Conservation (phyloP, 2,888 invertebrate genomes). For the Epirrita christyi region DNA sequence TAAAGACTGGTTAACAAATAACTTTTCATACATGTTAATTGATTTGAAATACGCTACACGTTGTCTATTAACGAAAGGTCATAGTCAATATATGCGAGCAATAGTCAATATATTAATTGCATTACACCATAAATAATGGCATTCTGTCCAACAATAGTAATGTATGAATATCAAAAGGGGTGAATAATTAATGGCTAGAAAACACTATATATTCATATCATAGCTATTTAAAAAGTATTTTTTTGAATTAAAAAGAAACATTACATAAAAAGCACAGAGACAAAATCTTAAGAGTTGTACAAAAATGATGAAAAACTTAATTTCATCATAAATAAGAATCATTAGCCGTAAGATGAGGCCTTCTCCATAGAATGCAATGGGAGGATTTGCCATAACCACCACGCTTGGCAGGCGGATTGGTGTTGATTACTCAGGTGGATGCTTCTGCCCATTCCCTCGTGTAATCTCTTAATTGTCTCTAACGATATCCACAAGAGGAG, state of each 20-base stretch:
- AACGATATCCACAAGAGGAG: no score
- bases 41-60: conserved; percentile 14
- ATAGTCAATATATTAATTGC: conserved; percentile 7
- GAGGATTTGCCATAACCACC: background rate
- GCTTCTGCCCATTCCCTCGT: background rate
- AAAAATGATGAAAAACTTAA: no score
- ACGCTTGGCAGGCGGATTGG: background rate
- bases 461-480: no score
- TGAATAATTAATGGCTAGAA: background rate
- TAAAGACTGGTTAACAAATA: background rate
- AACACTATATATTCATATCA: no score
- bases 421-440: no score
- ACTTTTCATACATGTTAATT: conserved; percentile 5
- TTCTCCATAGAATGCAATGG: background rate
- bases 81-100: background rate
- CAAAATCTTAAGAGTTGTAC: no score
- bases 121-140: conserved; percentile 9
- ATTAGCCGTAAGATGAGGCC: no score
- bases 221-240: no score
- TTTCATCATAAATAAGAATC: no score
- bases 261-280: no score
- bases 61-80: conserved; percentile 20
- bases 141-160: background rate
- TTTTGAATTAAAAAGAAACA: no score
- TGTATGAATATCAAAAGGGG: background rate